Conservation (phyloP, 2,888 invertebrate genomes). For the Synergus laeviventris region DNA sequence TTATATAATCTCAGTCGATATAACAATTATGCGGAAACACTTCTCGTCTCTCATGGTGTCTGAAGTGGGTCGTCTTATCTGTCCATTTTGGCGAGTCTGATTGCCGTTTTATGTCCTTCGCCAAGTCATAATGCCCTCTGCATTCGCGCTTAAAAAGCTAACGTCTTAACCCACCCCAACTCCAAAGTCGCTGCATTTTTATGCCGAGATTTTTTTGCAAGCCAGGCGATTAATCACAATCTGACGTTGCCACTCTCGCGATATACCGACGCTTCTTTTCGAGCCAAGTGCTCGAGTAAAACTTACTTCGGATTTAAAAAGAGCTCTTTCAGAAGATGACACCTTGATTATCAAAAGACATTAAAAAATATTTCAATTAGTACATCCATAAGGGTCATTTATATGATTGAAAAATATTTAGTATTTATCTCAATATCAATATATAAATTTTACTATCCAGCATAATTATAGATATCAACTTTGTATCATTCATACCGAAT, state of each 20-base stretch:
- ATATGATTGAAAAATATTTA: neutral
- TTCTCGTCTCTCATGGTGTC: slow-evolving; percentile 28
- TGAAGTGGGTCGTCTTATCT: slow-evolving; percentile 52
- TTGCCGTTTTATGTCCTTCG: slow-evolving; percentile 51
- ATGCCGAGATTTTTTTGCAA: slow-evolving; percentile 45
- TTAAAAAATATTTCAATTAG: neutral
- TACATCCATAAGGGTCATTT: neutral
- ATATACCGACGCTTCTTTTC: slow-evolving; percentile 25
- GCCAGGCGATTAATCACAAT: slow-evolving; percentile 50
- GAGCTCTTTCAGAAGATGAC: neutral
- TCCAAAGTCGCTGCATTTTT: slow-evolving; percentile 34
- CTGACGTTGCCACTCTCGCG: slow-evolving; percentile 51
- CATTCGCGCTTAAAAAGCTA: slow-evolving; percentile 19
- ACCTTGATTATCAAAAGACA: neutral
- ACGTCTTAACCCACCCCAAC: slow-evolving; percentile 15
- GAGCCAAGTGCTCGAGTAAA: slow-evolving; percentile 31
- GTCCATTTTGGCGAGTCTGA: slow-evolving; percentile 50
- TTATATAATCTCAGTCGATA: neutral
- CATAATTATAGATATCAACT: too few species aligned
- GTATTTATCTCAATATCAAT: neutral
- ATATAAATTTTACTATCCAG: too few species aligned
- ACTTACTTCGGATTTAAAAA: slow-evolving; percentile 14
- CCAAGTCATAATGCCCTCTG: slow-evolving; percentile 46
- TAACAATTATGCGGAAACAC: slow-evolving; percentile 27
- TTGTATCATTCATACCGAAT: neutral